These are phyloP conservation scores for Sternarchorhynchus goeldii DNA, from an alignment of 2,797 vertebrate species.

Conservation along the genomic window DNA sequence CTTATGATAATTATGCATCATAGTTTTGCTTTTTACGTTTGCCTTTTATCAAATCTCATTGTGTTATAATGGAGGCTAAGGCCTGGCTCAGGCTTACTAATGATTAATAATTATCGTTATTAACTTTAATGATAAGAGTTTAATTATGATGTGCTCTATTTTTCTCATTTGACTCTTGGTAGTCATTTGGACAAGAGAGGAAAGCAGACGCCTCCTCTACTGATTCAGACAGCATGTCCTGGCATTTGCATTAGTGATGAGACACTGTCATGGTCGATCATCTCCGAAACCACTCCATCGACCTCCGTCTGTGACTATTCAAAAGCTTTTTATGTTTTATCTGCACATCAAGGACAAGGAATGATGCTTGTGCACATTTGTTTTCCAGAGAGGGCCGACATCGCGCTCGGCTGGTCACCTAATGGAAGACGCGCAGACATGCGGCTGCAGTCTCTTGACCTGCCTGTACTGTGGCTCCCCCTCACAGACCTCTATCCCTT, in stretches of 20 bases:
- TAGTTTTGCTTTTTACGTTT: too few species aligned
- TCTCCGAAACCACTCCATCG: conserved; percentile 13
- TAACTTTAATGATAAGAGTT: too few species aligned
- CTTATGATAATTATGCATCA: too few species aligned
- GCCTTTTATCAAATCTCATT: too few species aligned
- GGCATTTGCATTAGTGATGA: conserved; percentile 39
- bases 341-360: not conserved
- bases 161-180: not conserved
- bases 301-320: conserved; percentile 22
- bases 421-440: not conserved
- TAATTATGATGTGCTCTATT: not conserved
- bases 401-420: not conserved
- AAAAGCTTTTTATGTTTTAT: not conserved
- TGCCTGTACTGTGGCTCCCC: not conserved
- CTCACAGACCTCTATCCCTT: not conserved
- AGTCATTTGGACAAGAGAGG: conserved; percentile 23
- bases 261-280: conserved; percentile 28
- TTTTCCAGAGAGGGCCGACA: not conserved
- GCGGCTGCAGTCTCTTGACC: not conserved
- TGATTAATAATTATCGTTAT: too few species aligned
- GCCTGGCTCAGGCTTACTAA: too few species aligned
- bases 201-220: conserved; percentile 25
- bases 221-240: conserved; percentile 1
- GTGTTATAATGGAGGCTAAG: not conserved
- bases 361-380: not conserved